Percentiles rank a stretch among this genome's conserved stretches.
phyloP scores from a whole-genome alignment of 2,113 vertebrate species.

The Anas platyrhynchos region DNA sequence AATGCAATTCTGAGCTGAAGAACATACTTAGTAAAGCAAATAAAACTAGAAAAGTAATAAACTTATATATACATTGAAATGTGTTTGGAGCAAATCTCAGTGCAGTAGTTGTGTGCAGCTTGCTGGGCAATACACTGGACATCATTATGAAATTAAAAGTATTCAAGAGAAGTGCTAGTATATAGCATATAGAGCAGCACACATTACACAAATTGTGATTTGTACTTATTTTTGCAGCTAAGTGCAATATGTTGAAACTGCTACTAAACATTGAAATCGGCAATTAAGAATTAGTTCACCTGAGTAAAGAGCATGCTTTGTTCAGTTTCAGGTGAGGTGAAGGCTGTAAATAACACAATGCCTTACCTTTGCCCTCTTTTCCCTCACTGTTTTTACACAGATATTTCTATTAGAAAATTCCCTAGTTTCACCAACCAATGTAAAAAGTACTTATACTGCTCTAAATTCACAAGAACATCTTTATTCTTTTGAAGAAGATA shows the following conservation, averaged over 20 bases:
- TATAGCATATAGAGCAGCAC: background rate
- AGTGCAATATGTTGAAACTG: background rate
- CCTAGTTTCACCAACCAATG: accelerated
- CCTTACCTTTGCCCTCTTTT: background rate
- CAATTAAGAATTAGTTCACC: background rate
- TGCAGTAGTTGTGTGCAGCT: background rate
- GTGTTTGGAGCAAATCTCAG: background rate
- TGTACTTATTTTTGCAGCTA: background rate
- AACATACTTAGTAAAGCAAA: background rate
- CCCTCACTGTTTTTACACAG: background rate
- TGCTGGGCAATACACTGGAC: background rate
- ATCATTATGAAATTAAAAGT: background rate
- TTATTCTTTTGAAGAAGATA: background rate
- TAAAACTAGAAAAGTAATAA: background rate
- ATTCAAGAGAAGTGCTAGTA: background rate
- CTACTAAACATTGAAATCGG: background rate
- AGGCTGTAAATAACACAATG: background rate
- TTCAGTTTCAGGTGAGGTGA: background rate
- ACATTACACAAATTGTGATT: background rate
- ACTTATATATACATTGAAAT: background rate
- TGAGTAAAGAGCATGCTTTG: background rate
- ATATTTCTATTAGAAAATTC: background rate
- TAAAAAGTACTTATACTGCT: background rate
- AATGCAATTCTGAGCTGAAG: background rate
- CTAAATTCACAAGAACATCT: background rate